Evolutionary conservation across 2,888 invertebrate species (phyloP).

Genomic region (Peribatodes rhomboidaria): DNA sequence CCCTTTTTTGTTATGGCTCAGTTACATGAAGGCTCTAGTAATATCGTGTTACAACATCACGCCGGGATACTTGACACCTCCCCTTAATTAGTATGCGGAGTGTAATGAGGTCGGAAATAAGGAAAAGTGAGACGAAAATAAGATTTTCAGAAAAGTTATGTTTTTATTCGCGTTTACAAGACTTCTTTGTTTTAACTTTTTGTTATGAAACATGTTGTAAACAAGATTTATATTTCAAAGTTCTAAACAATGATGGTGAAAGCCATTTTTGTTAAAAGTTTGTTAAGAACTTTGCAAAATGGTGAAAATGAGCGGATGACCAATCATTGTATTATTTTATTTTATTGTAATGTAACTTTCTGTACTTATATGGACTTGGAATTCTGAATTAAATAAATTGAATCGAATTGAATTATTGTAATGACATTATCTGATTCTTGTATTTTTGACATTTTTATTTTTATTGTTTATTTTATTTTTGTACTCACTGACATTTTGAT

Average conservation of each 20-base stretch:
- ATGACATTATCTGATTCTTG: no score
- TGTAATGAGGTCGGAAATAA: conserved; percentile 13
- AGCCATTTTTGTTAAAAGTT: background rate
- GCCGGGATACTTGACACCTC: conserved; percentile 21
- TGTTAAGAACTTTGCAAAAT: background rate
- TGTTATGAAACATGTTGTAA: background rate
- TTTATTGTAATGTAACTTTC: no score
- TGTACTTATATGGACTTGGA: no score
- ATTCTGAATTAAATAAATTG: no score
- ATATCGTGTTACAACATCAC: conserved; percentile 24
- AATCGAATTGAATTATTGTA: no score
- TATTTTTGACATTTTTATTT: no score
- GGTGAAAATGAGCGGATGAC: background rate
- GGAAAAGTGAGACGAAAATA: conserved; percentile 6
- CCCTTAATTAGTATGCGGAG: conserved; percentile 16
- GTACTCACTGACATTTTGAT: no score
- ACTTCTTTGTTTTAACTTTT: background rate
- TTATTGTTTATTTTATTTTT: no score
- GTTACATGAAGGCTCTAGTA: background rate
- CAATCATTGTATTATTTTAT: no score
- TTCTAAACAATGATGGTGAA: no score
- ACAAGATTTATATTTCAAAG: no score
- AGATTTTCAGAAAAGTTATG: background rate
- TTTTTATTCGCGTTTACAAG: conserved; percentile 1
- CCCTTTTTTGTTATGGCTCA: conserved; percentile 5